phyloP scores from a whole-genome alignment of 2,797 vertebrate genomes.

The Vireo griseus region DNA sequence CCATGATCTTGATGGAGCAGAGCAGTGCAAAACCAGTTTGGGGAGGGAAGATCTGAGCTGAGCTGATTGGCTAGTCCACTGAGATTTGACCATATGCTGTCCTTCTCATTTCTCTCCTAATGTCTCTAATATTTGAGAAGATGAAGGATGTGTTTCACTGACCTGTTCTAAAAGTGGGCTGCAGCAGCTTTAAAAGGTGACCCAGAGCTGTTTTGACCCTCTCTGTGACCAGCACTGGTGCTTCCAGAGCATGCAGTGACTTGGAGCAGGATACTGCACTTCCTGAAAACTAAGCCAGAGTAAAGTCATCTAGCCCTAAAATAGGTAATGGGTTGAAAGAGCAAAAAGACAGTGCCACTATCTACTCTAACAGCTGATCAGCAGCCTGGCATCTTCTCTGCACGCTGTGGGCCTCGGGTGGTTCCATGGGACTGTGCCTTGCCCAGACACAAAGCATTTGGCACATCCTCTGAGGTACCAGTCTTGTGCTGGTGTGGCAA shows the following conservation, averaged over 20 bases:
- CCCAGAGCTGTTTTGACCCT: background rate
- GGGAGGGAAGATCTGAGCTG: background rate
- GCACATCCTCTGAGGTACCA: background rate
- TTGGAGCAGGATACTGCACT: background rate
- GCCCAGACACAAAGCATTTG: fast-evolving
- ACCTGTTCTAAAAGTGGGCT: background rate
- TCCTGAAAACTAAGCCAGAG: background rate
- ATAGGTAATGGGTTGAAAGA: background rate
- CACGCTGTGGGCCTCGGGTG: fast-evolving
- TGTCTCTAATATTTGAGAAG: background rate
- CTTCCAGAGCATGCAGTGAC: background rate
- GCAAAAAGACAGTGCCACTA: background rate
- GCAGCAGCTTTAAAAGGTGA: background rate
- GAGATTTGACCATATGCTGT: background rate
- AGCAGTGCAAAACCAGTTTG: background rate
- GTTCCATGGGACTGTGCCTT: background rate
- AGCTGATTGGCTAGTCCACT: background rate
- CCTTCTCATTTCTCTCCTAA: background rate
- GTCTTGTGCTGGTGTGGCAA: background rate
- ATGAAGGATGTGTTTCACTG: background rate
- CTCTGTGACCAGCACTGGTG: background rate
- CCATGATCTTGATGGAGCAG: background rate
- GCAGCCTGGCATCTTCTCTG: background rate
- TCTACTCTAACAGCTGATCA: background rate
- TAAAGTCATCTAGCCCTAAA: background rate